Conservation (phyloP, 2,113 vertebrate genomes). For the Peromyscus leucopus region DNA sequence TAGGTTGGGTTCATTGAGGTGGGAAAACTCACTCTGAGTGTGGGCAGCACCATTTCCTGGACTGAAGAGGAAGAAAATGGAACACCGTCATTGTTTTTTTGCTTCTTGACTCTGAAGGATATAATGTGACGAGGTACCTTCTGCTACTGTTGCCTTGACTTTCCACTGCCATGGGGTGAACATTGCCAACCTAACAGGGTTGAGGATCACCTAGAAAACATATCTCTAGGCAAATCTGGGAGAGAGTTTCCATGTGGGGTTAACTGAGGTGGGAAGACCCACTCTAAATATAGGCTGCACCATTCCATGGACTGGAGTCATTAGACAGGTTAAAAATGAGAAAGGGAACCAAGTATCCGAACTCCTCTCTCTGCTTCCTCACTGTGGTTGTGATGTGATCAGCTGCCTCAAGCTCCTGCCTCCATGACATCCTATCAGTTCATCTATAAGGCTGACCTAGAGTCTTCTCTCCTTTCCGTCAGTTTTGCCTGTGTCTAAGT, state of each 20-base stretch:
- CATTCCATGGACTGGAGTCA: background rate
- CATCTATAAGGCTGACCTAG: background rate
- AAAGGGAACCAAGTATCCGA: background rate
- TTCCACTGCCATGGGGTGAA: background rate
- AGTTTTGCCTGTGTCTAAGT: background rate
- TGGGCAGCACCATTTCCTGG: background rate
- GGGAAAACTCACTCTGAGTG: fast-evolving
- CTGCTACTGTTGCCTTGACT: background rate
- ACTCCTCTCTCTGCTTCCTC: background rate
- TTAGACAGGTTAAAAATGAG: background rate
- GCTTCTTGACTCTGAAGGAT: background rate
- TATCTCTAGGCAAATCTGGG: background rate
- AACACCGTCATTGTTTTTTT: background rate
- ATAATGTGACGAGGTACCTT: background rate
- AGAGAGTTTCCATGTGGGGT: background rate
- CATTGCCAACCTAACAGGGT: background rate
- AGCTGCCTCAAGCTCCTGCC: background rate
- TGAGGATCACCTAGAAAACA: background rate
- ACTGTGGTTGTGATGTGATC: background rate
- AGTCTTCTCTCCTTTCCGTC: background rate
- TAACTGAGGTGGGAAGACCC: background rate
- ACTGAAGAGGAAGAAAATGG: background rate
- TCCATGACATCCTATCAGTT: background rate
- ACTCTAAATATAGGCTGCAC: background rate
- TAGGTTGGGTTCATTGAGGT: background rate